Evolutionary conservation across 2,113 vertebrate species (phyloP).

Genomic region (Menidia beryllina): DNA sequence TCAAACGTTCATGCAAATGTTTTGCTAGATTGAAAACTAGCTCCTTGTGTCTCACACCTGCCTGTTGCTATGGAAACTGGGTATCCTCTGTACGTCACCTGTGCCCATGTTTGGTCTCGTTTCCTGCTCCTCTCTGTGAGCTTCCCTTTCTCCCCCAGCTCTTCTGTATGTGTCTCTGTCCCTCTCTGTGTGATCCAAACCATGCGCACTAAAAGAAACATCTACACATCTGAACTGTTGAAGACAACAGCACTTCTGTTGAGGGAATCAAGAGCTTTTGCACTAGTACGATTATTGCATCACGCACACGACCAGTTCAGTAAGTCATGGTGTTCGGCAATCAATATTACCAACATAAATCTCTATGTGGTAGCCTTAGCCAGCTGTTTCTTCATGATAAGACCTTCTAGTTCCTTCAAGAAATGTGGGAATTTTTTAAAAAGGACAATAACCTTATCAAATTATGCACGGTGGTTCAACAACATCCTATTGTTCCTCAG

Average conservation of each 20-base stretch:
- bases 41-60: slow-evolving; percentile 77
- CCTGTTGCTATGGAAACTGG: slow-evolving; percentile 84
- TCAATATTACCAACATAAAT: too few relatives aligned
- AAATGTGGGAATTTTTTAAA: too few relatives aligned
- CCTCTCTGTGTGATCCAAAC: slow-evolving; percentile 16
- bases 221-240: not conserved
- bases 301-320: too few relatives aligned
- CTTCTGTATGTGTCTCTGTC: slow-evolving; percentile 6
- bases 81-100: slow-evolving; percentile 82
- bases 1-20: slow-evolving; percentile 60
- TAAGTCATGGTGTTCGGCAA: too few relatives aligned
- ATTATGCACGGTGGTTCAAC: too few relatives aligned
- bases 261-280: too few relatives aligned
- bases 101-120: slow-evolving; percentile 75
- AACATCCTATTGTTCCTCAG: too few relatives aligned
- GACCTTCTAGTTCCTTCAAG: too few relatives aligned
- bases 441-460: too few relatives aligned
- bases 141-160: slow-evolving; percentile 8
- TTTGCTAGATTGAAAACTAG: slow-evolving; percentile 66
- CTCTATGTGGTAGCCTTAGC: too few relatives aligned
- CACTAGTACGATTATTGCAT: too few relatives aligned
- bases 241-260: not conserved
- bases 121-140: slow-evolving; percentile 60
- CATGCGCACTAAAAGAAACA: slow-evolving; percentile 12
- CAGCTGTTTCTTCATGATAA: too few relatives aligned